These are phyloP conservation scores for Galeruca laticollis DNA, from an alignment of 2,888 invertebrate species.

Conservation along the genomic window DNA sequence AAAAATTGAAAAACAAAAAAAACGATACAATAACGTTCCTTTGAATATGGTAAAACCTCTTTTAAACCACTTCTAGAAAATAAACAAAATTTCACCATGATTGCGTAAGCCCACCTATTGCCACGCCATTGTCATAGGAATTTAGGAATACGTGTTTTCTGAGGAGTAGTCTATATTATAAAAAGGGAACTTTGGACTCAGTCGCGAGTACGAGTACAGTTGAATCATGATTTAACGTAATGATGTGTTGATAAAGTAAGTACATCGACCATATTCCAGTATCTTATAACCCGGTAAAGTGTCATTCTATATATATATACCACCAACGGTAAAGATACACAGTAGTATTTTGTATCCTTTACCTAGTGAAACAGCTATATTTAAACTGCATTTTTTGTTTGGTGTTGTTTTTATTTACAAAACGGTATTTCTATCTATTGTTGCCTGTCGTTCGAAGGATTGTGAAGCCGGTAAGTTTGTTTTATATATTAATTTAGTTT, in stretches of 20 bases:
- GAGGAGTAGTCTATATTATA: background rate
- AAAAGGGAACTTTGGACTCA: constrained; percentile 28
- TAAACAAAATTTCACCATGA: background rate
- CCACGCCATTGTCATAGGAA: background rate
- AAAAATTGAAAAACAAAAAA: background rate
- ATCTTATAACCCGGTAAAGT: constrained; percentile 12
- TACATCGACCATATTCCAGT: constrained; percentile 34
- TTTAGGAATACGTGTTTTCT: constrained; percentile 2
- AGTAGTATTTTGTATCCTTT: constrained; percentile 15
- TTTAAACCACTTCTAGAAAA: background rate
- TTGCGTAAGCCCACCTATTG: background rate
- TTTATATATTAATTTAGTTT: background rate
- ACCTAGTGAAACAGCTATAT: background rate
- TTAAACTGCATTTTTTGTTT: background rate
- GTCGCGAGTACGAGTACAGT: constrained; percentile 27
- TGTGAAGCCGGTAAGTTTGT: constrained; percentile 8
- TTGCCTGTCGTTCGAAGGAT: background rate
- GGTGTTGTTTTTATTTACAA: too few relatives aligned
- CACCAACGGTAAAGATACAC: background rate
- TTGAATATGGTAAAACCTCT: background rate
- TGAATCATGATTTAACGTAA: constrained; percentile 29
- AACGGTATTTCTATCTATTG: too few relatives aligned
- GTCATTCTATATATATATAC: constrained; percentile 28
- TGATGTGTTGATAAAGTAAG: constrained; percentile 13
- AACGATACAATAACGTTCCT: background rate